A percentile compares a stretch with the other conserved stretches of the same genome.
phyloP scores from a whole-genome alignment of 2,888 invertebrate species.

The Xiphydria camelus region DNA sequence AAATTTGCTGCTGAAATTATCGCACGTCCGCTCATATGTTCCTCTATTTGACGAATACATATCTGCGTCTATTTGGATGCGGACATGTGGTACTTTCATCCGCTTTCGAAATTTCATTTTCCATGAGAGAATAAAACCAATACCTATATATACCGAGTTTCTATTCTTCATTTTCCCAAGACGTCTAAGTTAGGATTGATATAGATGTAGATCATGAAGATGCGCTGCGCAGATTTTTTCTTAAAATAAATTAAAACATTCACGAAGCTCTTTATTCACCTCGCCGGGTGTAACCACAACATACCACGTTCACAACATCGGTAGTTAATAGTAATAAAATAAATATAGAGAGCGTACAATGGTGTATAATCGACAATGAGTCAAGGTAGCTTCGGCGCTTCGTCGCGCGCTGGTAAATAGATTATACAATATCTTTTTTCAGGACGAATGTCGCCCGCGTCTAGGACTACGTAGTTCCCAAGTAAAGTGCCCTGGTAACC shows the following conservation, averaged over 20 bases:
- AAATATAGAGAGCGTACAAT: slow-evolving; percentile 26
- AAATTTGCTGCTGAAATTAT: no score
- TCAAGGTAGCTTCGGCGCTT: slow-evolving; percentile 3
- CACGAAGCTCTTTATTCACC: slow-evolving; percentile 10
- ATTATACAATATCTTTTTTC: slow-evolving; percentile 2
- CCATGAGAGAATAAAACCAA: no score
- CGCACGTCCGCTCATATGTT: no score
- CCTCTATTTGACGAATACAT: no score
- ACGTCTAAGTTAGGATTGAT: no score
- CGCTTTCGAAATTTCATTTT: no score
- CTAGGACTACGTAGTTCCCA: slow-evolving; percentile 43
- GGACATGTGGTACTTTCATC: no score
- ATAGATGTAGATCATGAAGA: no score
- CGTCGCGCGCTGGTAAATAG: slow-evolving; percentile 3
- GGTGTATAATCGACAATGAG: slow-evolving; percentile 18
- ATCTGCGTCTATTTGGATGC: no score
- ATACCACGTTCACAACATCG: slow-evolving; percentile 14
- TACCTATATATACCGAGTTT: no score
- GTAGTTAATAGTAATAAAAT: slow-evolving; percentile 25
- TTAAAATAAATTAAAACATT: slow-evolving; percentile 8
- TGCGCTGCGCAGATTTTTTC: no score
- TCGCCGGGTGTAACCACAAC: slow-evolving; percentile 7
- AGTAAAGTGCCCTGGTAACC: slow-evolving; percentile 43
- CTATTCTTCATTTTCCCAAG: no score
- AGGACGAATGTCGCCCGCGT: slow-evolving; percentile 9